Evolutionary conservation across 2,888 invertebrate species (phyloP), one percentile per base, ranked within the genome.

Genomic region (Mystacides longicornis): DNA sequence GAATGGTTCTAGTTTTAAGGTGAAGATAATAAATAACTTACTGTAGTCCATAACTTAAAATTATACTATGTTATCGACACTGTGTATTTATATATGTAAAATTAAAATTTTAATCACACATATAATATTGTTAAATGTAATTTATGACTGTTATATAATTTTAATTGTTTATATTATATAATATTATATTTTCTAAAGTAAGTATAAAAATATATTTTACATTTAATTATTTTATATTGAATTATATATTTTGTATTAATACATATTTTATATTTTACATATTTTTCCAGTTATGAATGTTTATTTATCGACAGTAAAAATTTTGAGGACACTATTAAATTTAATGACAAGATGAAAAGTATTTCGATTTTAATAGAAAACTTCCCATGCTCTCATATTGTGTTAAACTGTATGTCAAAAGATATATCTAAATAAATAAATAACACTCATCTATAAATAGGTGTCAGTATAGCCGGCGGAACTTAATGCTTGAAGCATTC

Each of bases 1-100:
- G 4, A 23, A 48, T 20, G n/a, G 9, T 48, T 23, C 31, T 56
- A 56, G 37, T 53, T 23, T 72, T 75, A 73, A 71, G 67, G 69
- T 71, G 72, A 74, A 69, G 69, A 71, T 70, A 67, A 61, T 68
- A 71, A 67, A 69, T 68, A 55, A 50, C 48, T 18, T 16, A n/a
- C n/a, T n/a, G n/a, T n/a, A 51, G 58, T 56, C 56, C 47, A 59
- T 49, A 56, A n/a, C n/a, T 60, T 59, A 57, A 54, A 59, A 52
- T 54, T 58, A 59, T 56, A 58, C 57, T 54, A 58, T 58, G 56
- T 52, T 54, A 55, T 55, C n/a, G n/a, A n/a, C n/a, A n/a, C n/a
- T n/a, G n/a, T 53, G 58, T 67, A 67, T 67, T 56, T 65, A 68
- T 66, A 69, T 70, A 3, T 37, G 14, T 37, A 37, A 37, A n/a